Conservation (phyloP, 1,140 invertebrate genomes). For the Formica selysi region DNA sequence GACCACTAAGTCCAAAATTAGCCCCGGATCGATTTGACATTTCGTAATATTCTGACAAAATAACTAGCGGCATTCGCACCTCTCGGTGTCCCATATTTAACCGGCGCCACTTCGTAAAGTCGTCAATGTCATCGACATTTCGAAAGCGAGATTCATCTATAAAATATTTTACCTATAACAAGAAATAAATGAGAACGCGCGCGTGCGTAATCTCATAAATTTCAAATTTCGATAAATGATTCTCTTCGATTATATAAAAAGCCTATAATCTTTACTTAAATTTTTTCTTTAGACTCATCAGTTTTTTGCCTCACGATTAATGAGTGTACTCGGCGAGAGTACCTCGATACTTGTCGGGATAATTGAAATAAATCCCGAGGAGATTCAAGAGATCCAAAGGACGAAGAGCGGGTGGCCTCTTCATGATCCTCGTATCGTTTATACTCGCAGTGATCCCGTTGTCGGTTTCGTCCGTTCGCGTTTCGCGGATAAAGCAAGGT, state of each 20-base stretch:
- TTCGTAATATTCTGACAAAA: background rate
- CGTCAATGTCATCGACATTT: background rate
- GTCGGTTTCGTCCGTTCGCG: conserved; percentile 7
- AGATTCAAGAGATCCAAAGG: background rate
- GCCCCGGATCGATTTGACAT: conserved; percentile 7
- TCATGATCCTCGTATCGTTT: conserved; percentile 18
- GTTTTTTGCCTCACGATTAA: conserved; percentile 15
- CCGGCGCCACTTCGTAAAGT: background rate
- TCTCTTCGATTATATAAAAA: background rate
- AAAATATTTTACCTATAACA: background rate
- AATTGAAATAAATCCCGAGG: conserved; percentile 42
- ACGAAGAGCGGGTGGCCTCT: background rate
- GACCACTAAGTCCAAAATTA: conserved; percentile 25
- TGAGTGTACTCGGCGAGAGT: background rate
- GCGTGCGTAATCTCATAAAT: background rate
- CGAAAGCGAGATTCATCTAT: background rate
- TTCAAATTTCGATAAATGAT: background rate
- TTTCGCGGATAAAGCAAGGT: conserved; percentile 55
- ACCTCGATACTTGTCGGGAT: background rate
- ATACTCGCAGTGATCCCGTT: background rate
- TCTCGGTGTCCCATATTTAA: background rate
- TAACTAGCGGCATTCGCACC: conserved; percentile 15
- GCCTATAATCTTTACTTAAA: background rate
- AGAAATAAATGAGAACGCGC: background rate
- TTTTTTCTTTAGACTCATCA: background rate